phyloP scores from a whole-genome alignment of 2,113 vertebrate species.

The Suricata suricatta region DNA sequence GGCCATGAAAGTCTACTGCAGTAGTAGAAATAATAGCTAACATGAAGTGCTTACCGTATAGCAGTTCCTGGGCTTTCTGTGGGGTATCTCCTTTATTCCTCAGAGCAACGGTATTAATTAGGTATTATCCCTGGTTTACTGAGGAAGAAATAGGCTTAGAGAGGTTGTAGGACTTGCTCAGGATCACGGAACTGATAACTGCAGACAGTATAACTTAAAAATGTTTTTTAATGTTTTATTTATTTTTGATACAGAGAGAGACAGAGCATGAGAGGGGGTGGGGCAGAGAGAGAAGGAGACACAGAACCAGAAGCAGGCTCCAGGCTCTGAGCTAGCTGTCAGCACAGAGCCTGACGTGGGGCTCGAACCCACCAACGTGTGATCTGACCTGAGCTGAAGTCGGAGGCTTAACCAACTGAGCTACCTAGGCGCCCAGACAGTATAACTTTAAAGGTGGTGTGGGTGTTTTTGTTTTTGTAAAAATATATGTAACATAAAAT shows the following conservation, averaged over 20 bases:
- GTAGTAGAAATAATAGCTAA: background rate
- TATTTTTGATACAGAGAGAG: no score
- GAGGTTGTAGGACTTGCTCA: slow-evolving; percentile 24
- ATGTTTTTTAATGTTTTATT: no score
- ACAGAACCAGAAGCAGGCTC: no score
- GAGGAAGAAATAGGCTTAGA: slow-evolving; percentile 30
- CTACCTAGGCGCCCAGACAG: no score
- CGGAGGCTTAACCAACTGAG: no score
- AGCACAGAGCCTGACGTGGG: no score
- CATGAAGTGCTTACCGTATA: background rate
- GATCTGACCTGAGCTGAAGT: no score
- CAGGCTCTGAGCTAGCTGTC: no score
- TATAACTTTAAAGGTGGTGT: slow-evolving; percentile 34
- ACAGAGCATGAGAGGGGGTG: no score
- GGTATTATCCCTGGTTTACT: background rate
- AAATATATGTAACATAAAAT: background rate
- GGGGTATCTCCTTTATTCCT: slow-evolving; percentile 28
- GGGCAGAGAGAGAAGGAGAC: no score
- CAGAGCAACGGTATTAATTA: background rate
- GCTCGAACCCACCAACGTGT: no score
- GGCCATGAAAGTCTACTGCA: background rate
- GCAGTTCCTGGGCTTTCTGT: background rate
- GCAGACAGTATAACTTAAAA: slow-evolving; percentile 26
- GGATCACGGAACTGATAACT: background rate
- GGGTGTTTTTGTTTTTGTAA: background rate